phyloP scores from a whole-genome alignment of 1,140 invertebrate species.

The Triops longicaudatus region DNA sequence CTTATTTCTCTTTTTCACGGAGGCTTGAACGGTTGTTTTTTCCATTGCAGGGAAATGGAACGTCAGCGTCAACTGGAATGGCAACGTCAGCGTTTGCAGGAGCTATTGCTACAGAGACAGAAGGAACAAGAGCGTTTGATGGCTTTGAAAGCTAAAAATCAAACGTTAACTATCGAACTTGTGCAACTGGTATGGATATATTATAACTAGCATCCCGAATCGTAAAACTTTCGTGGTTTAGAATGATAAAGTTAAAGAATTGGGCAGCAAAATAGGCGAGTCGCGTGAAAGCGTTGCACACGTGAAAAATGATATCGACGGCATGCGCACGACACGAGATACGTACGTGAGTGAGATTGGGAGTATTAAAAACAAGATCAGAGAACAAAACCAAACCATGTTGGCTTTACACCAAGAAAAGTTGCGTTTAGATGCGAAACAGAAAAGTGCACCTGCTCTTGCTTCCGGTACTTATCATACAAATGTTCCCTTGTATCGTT shows the following conservation, averaged over 20 bases:
- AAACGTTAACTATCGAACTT: constrained; percentile 72
- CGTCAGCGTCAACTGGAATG: constrained; percentile 89
- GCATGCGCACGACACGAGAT: constrained; percentile 85
- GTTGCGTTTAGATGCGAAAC: constrained; percentile 67
- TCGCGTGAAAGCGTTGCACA: constrained; percentile 79
- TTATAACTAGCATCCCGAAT: neutral
- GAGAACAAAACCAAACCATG: constrained; percentile 68
- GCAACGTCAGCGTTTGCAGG: constrained; percentile 84
- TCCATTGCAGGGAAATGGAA: constrained; percentile 70
- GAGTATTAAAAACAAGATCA: constrained; percentile 68
- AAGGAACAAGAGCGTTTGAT: constrained; percentile 81
- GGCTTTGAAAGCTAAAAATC: constrained; percentile 81
- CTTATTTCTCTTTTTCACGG: neutral
- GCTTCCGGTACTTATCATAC: constrained; percentile 41
- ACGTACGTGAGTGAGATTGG: constrained; percentile 81
- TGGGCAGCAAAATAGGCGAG: constrained; percentile 78
- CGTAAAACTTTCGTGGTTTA: constrained; percentile 36
- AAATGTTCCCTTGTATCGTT: neutral
- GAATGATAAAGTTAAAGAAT: constrained; percentile 74
- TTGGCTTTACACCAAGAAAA: constrained; percentile 73
- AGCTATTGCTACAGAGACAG: constrained; percentile 72
- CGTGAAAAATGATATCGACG: constrained; percentile 91
- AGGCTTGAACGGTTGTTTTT: constrained; percentile 26
- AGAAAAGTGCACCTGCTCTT: constrained; percentile 48
- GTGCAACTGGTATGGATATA: constrained; percentile 53